Percentiles rank a stretch among this genome's conserved stretches.
These are phyloP conservation scores for Xestia xanthographa DNA, from an alignment of 2,888 invertebrate species.

Conservation along the genomic window DNA sequence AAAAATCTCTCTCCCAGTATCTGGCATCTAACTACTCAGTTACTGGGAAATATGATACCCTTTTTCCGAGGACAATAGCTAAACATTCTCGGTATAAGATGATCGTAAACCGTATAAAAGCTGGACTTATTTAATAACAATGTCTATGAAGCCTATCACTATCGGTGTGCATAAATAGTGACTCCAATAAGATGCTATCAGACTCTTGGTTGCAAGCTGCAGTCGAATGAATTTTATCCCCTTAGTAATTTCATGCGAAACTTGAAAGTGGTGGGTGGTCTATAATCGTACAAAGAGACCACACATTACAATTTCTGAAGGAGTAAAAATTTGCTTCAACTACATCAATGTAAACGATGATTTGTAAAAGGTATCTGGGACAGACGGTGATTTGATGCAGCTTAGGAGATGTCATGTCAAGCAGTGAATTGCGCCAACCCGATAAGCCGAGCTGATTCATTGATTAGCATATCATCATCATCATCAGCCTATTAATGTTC, in stretches of 20 bases:
- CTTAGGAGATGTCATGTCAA: not conserved
- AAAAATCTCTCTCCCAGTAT: too few species aligned
- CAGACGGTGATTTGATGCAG: not conserved
- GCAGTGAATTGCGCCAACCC: too few species aligned
- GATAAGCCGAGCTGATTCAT: not conserved
- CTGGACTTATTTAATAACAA: too few species aligned
- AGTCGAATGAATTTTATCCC: not conserved
- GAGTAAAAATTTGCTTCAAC: not conserved
- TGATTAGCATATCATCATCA: too few species aligned
- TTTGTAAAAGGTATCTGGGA: not conserved
- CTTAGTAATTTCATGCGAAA: not conserved
- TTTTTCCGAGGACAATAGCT: not conserved
- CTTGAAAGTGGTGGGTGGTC: conserved; percentile 33
- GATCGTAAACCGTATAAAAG: too few species aligned
- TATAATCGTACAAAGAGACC: not conserved
- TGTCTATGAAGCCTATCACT: not conserved
- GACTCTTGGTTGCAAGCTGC: not conserved
- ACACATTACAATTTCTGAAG: not conserved
- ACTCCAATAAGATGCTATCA: not conserved
- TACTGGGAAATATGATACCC: not conserved
- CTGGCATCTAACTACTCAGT: not conserved
- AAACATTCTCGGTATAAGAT: not conserved
- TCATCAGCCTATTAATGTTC: too few species aligned
- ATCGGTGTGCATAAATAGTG: too few species aligned
- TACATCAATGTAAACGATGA: not conserved